A percentile compares a stretch with the other conserved stretches of the same genome.
These are phyloP conservation scores for Mormoops blainvillei DNA, from an alignment of 2,113 vertebrate species.

Conservation along the genomic window DNA sequence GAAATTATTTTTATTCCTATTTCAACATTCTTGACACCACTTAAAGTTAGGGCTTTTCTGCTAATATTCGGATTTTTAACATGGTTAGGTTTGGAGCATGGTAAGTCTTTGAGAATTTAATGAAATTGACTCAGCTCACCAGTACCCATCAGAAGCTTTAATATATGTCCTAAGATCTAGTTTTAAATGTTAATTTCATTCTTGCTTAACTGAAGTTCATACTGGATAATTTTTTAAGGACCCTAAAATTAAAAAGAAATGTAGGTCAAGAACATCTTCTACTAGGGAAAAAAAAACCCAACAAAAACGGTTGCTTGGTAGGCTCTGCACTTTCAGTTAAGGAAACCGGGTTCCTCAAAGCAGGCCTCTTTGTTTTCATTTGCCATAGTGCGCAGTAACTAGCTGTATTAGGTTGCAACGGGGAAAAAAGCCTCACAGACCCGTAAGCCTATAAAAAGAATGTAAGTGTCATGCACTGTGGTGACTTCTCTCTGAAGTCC, in stretches of 20 bases:
- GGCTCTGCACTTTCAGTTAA: not conserved
- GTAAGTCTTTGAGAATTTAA: not conserved
- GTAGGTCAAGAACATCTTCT: not conserved
- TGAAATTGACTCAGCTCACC: not conserved
- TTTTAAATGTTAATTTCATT: constrained; percentile 22
- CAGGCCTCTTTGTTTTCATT: constrained; percentile 35
- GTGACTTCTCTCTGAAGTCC: constrained; percentile 59
- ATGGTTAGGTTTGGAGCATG: not conserved
- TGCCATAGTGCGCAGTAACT: not conserved
- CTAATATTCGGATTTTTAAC: not conserved
- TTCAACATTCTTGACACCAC: not conserved
- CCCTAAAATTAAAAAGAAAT: not conserved
- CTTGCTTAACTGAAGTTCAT: not conserved
- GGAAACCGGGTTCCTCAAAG: constrained; percentile 5
- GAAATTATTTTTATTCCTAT: not conserved
- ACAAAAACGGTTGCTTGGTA: not conserved
- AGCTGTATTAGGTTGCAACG: not conserved
- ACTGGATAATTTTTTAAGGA: not conserved
- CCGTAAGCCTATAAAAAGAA: constrained; percentile 59
- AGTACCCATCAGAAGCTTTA: not conserved
- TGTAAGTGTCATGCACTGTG: not conserved
- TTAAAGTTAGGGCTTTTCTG: not conserved
- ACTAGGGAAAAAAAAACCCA: not conserved
- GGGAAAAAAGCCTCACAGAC: not conserved
- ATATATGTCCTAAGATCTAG: not conserved